Evolutionary conservation across 37 sponge, comb jelly and placozoan genomes (phyloP).

Genomic region (Halisarca cf. caerulea): DNA sequence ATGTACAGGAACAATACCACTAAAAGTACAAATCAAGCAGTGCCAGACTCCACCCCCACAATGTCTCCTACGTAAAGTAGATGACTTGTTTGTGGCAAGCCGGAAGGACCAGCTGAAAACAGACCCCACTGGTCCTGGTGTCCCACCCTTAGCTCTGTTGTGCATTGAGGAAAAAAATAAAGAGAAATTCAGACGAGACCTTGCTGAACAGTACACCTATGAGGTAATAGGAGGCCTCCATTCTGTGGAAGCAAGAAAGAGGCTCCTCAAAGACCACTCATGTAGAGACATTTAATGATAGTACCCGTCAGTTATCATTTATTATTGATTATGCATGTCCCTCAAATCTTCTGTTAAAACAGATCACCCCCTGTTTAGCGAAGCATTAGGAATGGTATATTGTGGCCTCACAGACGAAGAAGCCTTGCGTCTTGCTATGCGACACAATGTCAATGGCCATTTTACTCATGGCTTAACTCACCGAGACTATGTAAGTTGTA

Average conservation of each 20-base stretch:
- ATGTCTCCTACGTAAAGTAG: conserved; percentile 25
- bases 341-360: not conserved
- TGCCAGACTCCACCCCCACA: conserved; percentile 15
- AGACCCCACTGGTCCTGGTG: conserved; percentile 51
- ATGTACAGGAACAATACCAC: not conserved
- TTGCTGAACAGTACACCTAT: conserved; percentile 36
- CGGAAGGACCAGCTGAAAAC: conserved; percentile 8
- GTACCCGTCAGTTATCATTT: not conserved
- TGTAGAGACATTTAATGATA: not conserved
- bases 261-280: conserved; percentile 19
- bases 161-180: not conserved
- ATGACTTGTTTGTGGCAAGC: conserved; percentile 1
- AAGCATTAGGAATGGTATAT: not conserved
- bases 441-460: too few relatives aligned
- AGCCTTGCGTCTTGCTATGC: too few relatives aligned
- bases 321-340: not conserved
- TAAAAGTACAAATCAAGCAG: not conserved
- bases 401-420: too few relatives aligned
- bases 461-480: too few relatives aligned
- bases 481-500: too few relatives aligned
- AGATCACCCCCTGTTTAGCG: not conserved
- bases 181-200: not conserved
- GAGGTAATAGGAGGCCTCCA: conserved; percentile 54
- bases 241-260: conserved; percentile 12
- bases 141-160: conserved; percentile 42